Evolutionary conservation across 2,888 invertebrate genomes (phyloP), one percentile per base, ranked within the genome.

Genomic region (Terebella lapidaria): DNA sequence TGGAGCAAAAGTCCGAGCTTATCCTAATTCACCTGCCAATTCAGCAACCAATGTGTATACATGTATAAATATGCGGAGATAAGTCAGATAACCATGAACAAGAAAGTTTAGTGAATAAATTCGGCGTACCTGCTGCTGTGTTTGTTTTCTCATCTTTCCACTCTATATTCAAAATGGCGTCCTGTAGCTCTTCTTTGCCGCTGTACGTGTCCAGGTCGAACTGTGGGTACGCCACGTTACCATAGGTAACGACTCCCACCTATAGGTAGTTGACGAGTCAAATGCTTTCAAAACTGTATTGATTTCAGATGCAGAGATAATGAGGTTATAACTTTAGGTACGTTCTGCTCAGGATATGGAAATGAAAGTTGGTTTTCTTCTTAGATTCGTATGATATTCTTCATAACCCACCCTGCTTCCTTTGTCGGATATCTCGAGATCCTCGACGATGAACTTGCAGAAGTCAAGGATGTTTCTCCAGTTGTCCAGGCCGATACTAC

Each of bases 81-180:
- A 35, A n/a, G 42, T 35, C n/a, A n/a, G n/a, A 15, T 35, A 35
- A 35, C 42, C n/a, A 35, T 35, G n/a, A n/a, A 35, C 42, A 35
- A 15, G n/a, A 15, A 35, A 35, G n/a, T 35, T 15, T 35, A 15
- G 42, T n/a, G 10, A 35, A n/a, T n/a, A n/a, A n/a, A n/a, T n/a
- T n/a, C n/a, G n/a, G 10, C 42, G 10, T n/a, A 35, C 42, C 42
- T 10, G 10, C 42, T 18, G 61, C 58, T 2, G 64, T 64, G 59
- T 64, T 64, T 4, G 64, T 64, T 18, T 49, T 52, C 57, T 64
- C 45, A 24, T 64, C 59, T 49, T 52, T 61, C 60, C 60, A 62
- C 1, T 54, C 54, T 4, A 62, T 61, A n/a, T 25, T 27, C 15
- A 52, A 55, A 27, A 61, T 59, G 28, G 58, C 58, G 2, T 3